Evolutionary conservation across 2,888 invertebrate species (phyloP), one percentile per base, ranked within the genome.

Genomic region (Polyommatus icarus): DNA sequence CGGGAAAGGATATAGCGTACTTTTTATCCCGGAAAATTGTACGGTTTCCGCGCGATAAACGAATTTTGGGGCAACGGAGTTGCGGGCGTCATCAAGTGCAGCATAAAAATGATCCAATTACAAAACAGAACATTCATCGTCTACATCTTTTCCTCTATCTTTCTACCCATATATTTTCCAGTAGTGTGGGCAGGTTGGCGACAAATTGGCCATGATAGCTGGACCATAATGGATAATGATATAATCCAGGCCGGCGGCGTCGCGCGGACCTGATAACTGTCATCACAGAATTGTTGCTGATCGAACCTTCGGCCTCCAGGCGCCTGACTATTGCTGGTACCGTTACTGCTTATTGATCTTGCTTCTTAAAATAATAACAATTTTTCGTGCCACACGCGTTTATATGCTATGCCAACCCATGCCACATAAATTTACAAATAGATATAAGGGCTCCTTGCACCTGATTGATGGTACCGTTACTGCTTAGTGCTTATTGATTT

Each of bases 211-310:
- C 29, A 50, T 75, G 71, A 71, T 72, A 59, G 36, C 32, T 36
- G 57, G 76, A 50, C 71, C 46, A 77, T 77, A 71, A 72, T 40
- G 72, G 40, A n/a, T 92, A 92, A 92, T 92, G 89, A 89, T 88
- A 90, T 93, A 91, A 93, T 91, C 89, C 83, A 79, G 82, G 87
- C 92, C 90, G 82, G 86, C 85, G 91, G 92, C 90, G 82, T 83
- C 82, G 84, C 83, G 83, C 59, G 71, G 77, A 57, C 46, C 78
- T 83, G 88, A 91, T 89, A 84, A 88, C 90, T 84, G 90, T 89
- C 84, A 90, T 92, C 89, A 83, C 81, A 77, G 77, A 81, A 84
- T 83, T 85, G 84, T 84, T 84, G 86, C 86, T 87, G 89, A 91
- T 90, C 88, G 89, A 90, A 67, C 89, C 89, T 79, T 78, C 76